A percentile compares a stretch with the other conserved stretches of the same genome.
Conservation (phyloP, 2,888 invertebrate genomes). For the Perizoma affinitatum region DNA sequence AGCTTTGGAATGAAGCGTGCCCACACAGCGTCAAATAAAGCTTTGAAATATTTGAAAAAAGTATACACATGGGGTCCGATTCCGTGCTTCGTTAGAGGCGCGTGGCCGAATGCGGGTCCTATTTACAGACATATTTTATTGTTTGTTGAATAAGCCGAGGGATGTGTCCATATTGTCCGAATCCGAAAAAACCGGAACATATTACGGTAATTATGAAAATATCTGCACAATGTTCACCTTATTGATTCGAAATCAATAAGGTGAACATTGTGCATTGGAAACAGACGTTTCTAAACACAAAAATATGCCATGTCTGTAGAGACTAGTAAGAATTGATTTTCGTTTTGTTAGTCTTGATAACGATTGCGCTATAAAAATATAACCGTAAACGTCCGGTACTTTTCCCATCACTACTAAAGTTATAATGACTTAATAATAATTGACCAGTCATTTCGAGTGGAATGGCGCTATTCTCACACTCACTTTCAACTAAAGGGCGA, state of each 20-base stretch:
- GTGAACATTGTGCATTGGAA: too few species aligned
- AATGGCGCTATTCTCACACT: constrained; percentile 50
- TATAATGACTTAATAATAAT: constrained; percentile 72
- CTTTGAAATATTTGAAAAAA: constrained; percentile 47
- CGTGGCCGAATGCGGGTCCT: constrained; percentile 62
- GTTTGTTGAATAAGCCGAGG: constrained; percentile 32
- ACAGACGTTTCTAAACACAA: too few species aligned
- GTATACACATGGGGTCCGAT: constrained; percentile 49
- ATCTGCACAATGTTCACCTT: too few species aligned
- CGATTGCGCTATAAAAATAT: constrained; percentile 20
- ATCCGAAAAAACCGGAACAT: constrained; percentile 1
- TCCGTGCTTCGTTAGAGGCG: constrained; percentile 52
- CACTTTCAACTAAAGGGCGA: constrained; percentile 11
- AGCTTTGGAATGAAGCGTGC: constrained; percentile 43
- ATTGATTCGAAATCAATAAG: too few species aligned
- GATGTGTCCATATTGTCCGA: constrained; percentile 14
- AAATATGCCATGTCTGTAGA: too few species aligned
- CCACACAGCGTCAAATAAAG: constrained; percentile 51
- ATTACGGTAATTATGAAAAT: too few species aligned
- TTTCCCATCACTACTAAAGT: constrained; percentile 30
- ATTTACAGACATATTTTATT: constrained; percentile 50
- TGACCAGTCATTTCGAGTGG: constrained; percentile 59
- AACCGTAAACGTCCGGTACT: not conserved
- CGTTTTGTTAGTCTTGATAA: too few species aligned
- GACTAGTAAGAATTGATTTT: too few species aligned